A percentile compares a stretch with the other conserved stretches of the same genome.
Conservation (phyloP, 2,113 vertebrate species). For the Phrynosoma blainvillii region DNA sequence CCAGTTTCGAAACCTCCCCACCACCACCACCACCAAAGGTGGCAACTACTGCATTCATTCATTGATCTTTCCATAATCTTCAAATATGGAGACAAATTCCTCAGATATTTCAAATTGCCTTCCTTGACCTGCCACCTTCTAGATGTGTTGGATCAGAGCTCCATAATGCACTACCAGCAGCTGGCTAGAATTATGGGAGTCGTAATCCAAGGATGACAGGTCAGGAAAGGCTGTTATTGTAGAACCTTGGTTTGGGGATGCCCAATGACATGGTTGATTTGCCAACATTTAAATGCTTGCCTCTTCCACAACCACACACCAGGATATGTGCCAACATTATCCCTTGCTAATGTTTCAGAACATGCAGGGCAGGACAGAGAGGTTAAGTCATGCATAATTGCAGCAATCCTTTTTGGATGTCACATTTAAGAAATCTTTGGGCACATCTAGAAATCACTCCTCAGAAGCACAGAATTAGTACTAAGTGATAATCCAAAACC, state of each 20-base stretch:
- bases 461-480: conserved; percentile 88
- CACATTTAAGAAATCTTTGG: conserved; percentile 70
- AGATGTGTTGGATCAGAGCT: not conserved
- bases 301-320: not conserved
- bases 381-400: conserved; percentile 90
- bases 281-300: too few relatives aligned
- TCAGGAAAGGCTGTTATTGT: not conserved
- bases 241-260: not conserved
- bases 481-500: conserved; percentile 81
- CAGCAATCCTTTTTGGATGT: conserved; percentile 78
- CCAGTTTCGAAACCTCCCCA: too few relatives aligned
- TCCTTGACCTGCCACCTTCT: not conserved
- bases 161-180: not conserved
- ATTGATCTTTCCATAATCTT: not conserved
- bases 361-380: conserved; percentile 87
- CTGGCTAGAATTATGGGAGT: not conserved
- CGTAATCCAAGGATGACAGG: not conserved
- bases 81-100: not conserved
- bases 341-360: conserved; percentile 67
- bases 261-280: not conserved
- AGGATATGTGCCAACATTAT: conserved; percentile 47
- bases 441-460: conserved; percentile 65
- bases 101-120: not conserved
- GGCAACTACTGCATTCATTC: not conserved
- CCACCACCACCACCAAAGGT: not conserved